Evolutionary conservation across 2,797 vertebrate genomes (phyloP), one percentile per base, ranked within the genome.

Genomic region (Etheostoma perlongum): DNA sequence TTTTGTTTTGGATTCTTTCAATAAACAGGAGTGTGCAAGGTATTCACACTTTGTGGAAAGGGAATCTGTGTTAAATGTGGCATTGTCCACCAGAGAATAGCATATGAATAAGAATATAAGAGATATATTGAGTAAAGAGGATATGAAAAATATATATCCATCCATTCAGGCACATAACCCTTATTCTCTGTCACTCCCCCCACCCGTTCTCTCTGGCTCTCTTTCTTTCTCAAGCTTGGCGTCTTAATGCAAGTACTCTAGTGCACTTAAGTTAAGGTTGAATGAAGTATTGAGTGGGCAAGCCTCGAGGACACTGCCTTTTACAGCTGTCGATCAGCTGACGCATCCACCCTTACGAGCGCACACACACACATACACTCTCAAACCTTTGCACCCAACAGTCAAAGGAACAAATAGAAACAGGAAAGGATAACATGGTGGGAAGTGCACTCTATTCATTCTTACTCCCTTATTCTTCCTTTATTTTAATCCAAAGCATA

Each of bases 201-300:
- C 70, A 66, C 67, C 36, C 63, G 7, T 76, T 52, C 73, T 75
- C 78, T 69, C 74, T 63, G 44, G 72, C 65, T 77, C 48, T 65
- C 67, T 88, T 67, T 82, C 51, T 81, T 85, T 78, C 46, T 79
- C 78, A 86, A 72, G 82, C 89, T 85, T 85, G 84, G 69, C 64
- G 23, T 91, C 90, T 92, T 91, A 90, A 91, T 92, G 87, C 76
- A 53, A 82, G 86, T 46, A 77, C 86, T 93, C 87, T 76, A 85
- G 88, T 86, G 84, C 89, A 89, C 89, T 92, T 88, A 86, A 89
- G 78, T 88, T 90, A 85, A 87, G 79, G 87, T 82, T 93, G 90
- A 94, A 92, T 93, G 84, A 89, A 87, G 85, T 93, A 93, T 92
- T 90, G 91, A 94, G 89, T 88, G 85, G 85, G 83, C 69, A 84